Percentiles rank a stretch among this genome's conserved stretches.
phyloP scores from a whole-genome alignment of 2,888 invertebrate genomes.

The Mesorhabditis spiculigera region DNA sequence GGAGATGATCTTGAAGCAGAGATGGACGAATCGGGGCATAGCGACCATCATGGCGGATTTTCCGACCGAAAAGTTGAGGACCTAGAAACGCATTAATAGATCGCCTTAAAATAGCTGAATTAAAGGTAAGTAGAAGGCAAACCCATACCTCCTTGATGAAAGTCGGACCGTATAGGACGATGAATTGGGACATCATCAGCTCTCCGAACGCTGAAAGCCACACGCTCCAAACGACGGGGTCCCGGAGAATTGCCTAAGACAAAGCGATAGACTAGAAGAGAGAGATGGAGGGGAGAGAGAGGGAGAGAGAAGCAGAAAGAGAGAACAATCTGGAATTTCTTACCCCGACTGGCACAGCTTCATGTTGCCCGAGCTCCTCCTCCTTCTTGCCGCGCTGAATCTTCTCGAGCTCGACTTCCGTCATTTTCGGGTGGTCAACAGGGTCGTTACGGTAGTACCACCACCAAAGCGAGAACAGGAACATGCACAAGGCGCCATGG shows the following conservation, averaged over 20 bases:
- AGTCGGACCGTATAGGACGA: constrained; percentile 43
- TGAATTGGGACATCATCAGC: constrained; percentile 47
- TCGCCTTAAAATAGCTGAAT: not conserved
- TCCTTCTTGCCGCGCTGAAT: constrained; percentile 39
- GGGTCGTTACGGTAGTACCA: constrained; percentile 37
- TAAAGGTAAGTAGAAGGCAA: not conserved
- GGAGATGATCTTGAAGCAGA: constrained; percentile 37
- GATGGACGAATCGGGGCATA: constrained; percentile 39
- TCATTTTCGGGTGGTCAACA: constrained; percentile 35
- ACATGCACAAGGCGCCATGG: constrained; percentile 30
- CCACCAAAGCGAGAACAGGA: constrained; percentile 34
- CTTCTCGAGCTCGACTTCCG: constrained; percentile 41
- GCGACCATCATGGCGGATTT: constrained; percentile 45
- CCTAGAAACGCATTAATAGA: constrained; percentile 15
- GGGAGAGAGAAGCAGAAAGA: not conserved
- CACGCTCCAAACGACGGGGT: constrained; percentile 40
- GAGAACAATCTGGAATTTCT: not conserved
- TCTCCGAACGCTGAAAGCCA: constrained; percentile 46
- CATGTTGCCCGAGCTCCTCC: constrained; percentile 28
- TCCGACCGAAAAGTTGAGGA: constrained; percentile 40
- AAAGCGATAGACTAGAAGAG: not conserved
- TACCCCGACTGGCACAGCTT: constrained; percentile 27
- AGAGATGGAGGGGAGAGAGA: not conserved
- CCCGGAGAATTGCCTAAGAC: constrained; percentile 28
- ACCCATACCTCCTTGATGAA: constrained; percentile 35